phyloP scores from a whole-genome alignment of 2,113 vertebrate species.

The Zosterops hypoxanthus region DNA sequence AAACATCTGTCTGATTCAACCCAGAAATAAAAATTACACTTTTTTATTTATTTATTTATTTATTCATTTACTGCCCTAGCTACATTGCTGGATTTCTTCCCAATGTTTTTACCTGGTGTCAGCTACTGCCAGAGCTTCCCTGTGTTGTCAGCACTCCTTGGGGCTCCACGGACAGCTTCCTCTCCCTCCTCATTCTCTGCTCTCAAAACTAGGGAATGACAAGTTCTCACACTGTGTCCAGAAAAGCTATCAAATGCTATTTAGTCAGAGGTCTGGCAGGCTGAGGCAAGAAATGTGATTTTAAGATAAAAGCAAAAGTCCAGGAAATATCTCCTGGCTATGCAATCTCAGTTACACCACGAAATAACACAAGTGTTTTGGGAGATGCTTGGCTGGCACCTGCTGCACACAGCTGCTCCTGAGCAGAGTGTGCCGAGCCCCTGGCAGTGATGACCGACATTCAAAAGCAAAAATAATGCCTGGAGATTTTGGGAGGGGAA shows the following conservation, averaged over 20 bases:
- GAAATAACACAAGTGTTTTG: not conserved
- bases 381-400: not conserved
- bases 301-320: not conserved
- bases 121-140: not conserved
- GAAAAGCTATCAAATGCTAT: not conserved
- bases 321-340: not conserved
- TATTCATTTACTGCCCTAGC: not conserved
- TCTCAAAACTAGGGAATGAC: not conserved
- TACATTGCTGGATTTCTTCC: not conserved
- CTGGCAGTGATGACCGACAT: not conserved
- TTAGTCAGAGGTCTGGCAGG: not conserved
- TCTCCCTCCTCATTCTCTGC: not conserved
- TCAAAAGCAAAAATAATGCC: not conserved
- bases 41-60: not conserved
- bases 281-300: not conserved
- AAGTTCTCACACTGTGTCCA: not conserved
- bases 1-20: not conserved
- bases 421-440: rapidly evolving
- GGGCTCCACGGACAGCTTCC: rapidly evolving
- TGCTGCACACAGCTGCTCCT: not conserved
- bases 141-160: rapidly evolving
- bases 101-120: not conserved
- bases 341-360: rapidly evolving
- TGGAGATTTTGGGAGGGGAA: not conserved
- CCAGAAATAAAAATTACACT: not conserved